Evolutionary conservation across 2,888 invertebrate species (phyloP).

Genomic region (Allacma fusca): DNA sequence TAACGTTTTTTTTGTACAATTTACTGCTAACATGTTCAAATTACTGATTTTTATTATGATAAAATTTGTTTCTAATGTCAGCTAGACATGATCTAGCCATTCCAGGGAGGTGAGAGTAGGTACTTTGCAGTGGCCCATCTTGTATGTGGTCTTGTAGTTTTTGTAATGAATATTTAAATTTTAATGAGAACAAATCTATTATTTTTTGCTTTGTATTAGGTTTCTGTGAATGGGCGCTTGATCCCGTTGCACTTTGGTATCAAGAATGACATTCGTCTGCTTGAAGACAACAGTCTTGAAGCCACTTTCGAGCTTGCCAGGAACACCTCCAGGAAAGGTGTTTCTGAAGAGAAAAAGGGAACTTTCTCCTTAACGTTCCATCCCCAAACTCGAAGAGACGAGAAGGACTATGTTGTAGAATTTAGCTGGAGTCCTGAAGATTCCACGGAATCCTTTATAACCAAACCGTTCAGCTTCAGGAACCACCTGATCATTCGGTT

Average conservation of each 20-base stretch:
- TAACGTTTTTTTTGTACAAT: too few species aligned
- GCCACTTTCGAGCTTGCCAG: not conserved
- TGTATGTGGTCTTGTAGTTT: not conserved
- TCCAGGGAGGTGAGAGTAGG: too few species aligned
- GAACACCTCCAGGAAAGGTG: not conserved
- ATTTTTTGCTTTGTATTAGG: not conserved
- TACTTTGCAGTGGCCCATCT: too few species aligned
- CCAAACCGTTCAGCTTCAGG: not conserved
- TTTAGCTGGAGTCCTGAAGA: constrained; percentile 10
- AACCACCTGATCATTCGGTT: not conserved
- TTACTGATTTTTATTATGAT: too few species aligned
- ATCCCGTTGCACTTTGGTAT: not conserved
- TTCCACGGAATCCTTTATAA: not conserved
- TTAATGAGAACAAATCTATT: not conserved
- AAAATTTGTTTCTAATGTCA: too few species aligned
- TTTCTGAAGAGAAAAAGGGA: not conserved
- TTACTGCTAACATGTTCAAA: too few species aligned
- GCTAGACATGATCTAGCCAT: too few species aligned
- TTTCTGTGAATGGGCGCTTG: not conserved
- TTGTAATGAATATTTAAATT: too few species aligned
- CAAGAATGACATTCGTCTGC: not conserved
- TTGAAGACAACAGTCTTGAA: not conserved
- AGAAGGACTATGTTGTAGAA: not conserved
- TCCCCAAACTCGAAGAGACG: not conserved
- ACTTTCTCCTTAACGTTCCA: not conserved